Percentiles rank a stretch among this genome's conserved stretches.
phyloP scores from a whole-genome alignment of 2,888 invertebrate species.

The Macrosiphum euphorbiae region DNA sequence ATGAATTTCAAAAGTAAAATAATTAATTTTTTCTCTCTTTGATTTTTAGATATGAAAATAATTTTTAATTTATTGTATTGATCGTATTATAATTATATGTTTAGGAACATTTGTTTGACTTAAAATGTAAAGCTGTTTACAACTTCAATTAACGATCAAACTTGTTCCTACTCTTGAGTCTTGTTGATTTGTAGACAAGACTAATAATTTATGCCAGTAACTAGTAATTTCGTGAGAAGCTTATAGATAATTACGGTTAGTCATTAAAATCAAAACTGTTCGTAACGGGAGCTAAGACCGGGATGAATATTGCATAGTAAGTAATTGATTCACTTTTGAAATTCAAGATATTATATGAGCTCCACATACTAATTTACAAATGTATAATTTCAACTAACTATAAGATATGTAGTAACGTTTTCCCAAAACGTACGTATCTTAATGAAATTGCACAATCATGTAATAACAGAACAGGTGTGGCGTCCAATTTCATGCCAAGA shows the following conservation, averaged over 20 bases:
- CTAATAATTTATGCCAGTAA: not conserved
- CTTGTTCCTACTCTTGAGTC: conserved; percentile 20
- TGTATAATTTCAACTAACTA: not conserved
- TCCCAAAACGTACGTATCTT: not conserved
- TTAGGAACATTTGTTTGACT: not conserved
- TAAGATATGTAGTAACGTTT: not conserved
- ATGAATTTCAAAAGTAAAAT: not conserved
- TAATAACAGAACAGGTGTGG: not conserved
- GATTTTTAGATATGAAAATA: not conserved
- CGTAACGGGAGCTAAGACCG: not conserved
- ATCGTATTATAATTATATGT: conserved; percentile 1
- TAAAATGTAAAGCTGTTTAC: not conserved
- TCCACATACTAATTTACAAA: not conserved
- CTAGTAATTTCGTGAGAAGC: conserved; percentile 21
- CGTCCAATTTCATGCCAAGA: not conserved
- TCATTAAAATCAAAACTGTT: conserved; percentile 33
- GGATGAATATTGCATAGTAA: not conserved
- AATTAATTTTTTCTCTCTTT: not conserved
- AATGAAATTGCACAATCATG: conserved; percentile 13
- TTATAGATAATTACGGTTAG: not conserved
- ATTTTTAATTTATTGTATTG: not conserved
- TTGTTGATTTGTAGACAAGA: conserved; percentile 12
- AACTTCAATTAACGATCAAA: conserved; percentile 10
- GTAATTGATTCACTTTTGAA: conserved; percentile 34
- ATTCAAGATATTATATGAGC: not conserved